Evolutionary conservation across 2,113 vertebrate genomes (phyloP), one percentile per base, ranked within the genome.

Genomic region (Gyps fulvus): DNA sequence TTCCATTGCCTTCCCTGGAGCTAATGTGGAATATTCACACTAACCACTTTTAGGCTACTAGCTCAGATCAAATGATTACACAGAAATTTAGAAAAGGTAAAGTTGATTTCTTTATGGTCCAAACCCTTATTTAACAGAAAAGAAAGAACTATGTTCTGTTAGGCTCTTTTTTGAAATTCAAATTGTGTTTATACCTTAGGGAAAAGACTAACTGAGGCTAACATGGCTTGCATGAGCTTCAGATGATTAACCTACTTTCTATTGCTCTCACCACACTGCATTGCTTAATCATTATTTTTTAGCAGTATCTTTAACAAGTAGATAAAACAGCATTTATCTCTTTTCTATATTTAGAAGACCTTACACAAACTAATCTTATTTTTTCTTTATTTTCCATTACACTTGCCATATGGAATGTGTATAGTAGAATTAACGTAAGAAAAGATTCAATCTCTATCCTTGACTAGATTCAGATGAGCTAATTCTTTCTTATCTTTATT

Each of bases 171-270:
- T 89, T 94, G 86, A 92, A 96, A 97, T 98, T 96, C 70, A 92
- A 95, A 97, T 96, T 77, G 89, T 95, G 69, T 92, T 96, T 96
- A 92, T 86, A 95, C 88, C 65, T 95, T 52, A 95, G 93, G 76
- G 88, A 61, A 93, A 97, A 84, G 78, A 94, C 92, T 90, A 89
- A 89, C 92, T 43, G 73, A 94, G 47, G 93, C 73, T 96, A 89
- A 91, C 66, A 97, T 71, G 78, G 86, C 93, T 96, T 80, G 23
- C 22, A 54, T 45, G 83, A 96, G 80, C 70, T 97, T 91, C 84
- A 86, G 79, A 83, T 94, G 87, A 96, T 97, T 95, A 98, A 95
- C 89, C 93, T 94, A 97, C 50, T 95, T 98, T 95, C 61, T 70
- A 77, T 71, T 96, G 72, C 66, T 97, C 43, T 95, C 85, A 34